Evolutionary conservation across 2,797 vertebrate genomes (phyloP).

Genomic region (Spinibarbus caldwelli): DNA sequence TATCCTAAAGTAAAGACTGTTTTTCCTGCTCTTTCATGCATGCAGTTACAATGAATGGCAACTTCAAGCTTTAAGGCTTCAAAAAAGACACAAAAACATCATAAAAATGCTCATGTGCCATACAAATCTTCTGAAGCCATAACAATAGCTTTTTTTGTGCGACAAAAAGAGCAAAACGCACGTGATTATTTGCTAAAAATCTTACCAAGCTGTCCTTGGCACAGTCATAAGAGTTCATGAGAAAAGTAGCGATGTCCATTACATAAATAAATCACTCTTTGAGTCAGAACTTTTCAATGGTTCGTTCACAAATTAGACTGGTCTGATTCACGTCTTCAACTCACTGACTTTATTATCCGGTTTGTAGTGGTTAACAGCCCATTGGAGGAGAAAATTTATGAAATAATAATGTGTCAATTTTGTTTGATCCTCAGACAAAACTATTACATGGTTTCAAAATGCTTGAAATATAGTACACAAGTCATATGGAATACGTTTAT

Average conservation of each 20-base stretch:
- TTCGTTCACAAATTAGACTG: background rate
- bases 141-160: background rate
- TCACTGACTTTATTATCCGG: background rate
- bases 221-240: background rate
- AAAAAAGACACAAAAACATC: background rate
- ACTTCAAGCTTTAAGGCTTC: background rate
- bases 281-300: background rate
- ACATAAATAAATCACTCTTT: background rate
- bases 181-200: background rate
- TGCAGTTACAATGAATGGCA: background rate
- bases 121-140: background rate
- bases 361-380: background rate
- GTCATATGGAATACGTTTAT: background rate
- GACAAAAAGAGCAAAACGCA: background rate
- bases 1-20: background rate
- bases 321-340: background rate
- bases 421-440: background rate
- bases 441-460: background rate
- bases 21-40: background rate
- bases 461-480: background rate
- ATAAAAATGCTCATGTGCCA: background rate
- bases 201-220: background rate
- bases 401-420: background rate
- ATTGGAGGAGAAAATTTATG: background rate
- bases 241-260: background rate